These are phyloP conservation scores for Abrostola triplasia DNA, from an alignment of 2,888 invertebrate genomes.

Conservation along the genomic window DNA sequence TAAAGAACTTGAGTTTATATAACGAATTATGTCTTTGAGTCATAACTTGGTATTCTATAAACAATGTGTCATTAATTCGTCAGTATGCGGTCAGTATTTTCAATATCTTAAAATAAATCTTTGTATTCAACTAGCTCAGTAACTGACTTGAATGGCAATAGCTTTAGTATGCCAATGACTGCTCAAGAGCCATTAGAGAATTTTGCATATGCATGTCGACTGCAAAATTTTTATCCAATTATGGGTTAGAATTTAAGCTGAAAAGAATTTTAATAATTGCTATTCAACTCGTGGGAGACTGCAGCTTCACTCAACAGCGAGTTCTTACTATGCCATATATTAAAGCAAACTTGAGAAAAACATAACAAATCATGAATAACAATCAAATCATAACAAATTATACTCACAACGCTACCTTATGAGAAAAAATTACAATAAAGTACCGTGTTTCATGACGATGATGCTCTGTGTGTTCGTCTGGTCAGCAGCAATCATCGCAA, in stretches of 20 bases:
- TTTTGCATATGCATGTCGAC: no score
- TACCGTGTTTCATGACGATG: slow-evolving; percentile 96
- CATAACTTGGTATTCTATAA: slow-evolving; percentile 10
- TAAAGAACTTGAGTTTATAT: slow-evolving; percentile 6
- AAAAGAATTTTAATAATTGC: no score
- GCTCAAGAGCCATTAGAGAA: no score
- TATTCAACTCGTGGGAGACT: no score
- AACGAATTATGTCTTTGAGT: slow-evolving; percentile 1
- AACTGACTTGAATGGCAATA: background rate
- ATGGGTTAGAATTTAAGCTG: no score
- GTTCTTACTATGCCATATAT: no score
- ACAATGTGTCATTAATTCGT: slow-evolving; percentile 9
- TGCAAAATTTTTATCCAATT: no score
- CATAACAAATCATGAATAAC: no score
- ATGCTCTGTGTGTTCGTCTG: slow-evolving; percentile 94
- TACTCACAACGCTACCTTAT: background rate
- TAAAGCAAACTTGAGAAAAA: no score
- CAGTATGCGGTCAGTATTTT: background rate
- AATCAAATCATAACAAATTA: background rate
- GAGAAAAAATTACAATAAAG: slow-evolving; percentile 47
- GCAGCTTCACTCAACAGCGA: no score
- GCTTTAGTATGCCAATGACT: no score
- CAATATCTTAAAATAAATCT: background rate
- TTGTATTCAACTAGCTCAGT: background rate
- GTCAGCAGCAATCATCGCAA: slow-evolving; percentile 96